These are phyloP conservation scores for Pampus argenteus DNA, from an alignment of 2,797 vertebrate genomes.

Conservation along the genomic window DNA sequence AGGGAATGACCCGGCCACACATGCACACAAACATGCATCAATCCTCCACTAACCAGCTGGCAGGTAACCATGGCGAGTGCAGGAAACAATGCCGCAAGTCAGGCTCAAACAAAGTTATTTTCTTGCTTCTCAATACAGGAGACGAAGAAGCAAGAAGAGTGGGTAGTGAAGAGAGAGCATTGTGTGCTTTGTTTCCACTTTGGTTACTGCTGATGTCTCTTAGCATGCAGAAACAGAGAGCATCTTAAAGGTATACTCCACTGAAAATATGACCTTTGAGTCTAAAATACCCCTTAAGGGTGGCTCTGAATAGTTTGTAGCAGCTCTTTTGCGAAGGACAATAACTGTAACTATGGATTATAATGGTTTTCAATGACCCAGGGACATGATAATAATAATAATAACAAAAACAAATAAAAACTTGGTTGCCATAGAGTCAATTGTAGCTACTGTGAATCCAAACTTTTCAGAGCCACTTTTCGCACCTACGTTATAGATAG, in stretches of 20 bases:
- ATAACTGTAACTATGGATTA: not conserved
- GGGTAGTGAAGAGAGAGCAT: conserved; percentile 49
- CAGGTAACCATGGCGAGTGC: conserved; percentile 75
- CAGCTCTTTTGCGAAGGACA: not conserved
- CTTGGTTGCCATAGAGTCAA: not conserved
- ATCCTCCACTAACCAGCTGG: conserved; percentile 83
- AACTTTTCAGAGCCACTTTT: conserved; percentile 11
- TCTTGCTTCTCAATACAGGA: conserved; percentile 23
- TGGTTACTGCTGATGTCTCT: conserved; percentile 74
- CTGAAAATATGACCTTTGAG: conserved; percentile 28
- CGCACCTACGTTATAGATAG: not conserved
- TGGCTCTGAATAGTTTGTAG: conserved; percentile 8
- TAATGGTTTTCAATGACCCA: not conserved
- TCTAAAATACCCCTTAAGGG: not conserved
- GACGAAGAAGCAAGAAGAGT: conserved; percentile 22
- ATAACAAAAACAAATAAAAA: not conserved
- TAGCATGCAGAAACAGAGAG: conserved; percentile 74
- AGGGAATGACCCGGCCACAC: conserved; percentile 76
- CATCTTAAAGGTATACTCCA: conserved; percentile 60
- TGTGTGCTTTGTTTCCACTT: conserved; percentile 74
- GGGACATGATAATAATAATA: not conserved
- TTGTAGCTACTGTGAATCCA: not conserved
- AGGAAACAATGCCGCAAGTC: conserved; percentile 80
- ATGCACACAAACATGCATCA: conserved; percentile 57
- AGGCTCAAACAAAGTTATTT: conserved; percentile 53